Evolutionary conservation across 1,140 invertebrate genomes (phyloP), one percentile per base, ranked within the genome.

Genomic region (Hormaphis cornu): DNA sequence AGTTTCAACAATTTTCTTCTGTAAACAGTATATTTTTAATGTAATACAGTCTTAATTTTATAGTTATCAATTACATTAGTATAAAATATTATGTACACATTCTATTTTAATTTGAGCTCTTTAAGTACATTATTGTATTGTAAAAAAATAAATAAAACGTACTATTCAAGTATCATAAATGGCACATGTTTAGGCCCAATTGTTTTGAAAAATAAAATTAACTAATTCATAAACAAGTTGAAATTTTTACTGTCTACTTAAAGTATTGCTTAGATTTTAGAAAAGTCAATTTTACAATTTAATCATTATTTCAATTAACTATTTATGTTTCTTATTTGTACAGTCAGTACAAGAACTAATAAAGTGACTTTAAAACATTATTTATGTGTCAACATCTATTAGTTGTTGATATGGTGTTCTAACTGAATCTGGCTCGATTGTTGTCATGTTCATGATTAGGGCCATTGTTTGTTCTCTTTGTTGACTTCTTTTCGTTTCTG

Each of bases 401-500:
- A 70, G 59, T 46, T 18, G 22, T 58, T 72, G 24, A 28, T 72
- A 48, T 37, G 66, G 59, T 44, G 40, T 70, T 72, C 61, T 26
- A 44, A 73, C 70, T 61, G 71, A 70, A 72, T 69, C 24, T 24
- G 63, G 40, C 54, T 56, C 24, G 12, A 50, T 9, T n/a, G 28
- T 73, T 9, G 35, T 73, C 56, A 12, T 69, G 22, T 40, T 73
- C 46, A 70, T 71, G 63, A 63, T 52, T 63, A n/a, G 35, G 12
- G 24, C n/a, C 30, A 77, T 76, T 20, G 75, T 75, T 61, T 78
- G 75, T n/a, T 73, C 74, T 66, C 79, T 79, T 50, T 80, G 79
- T 24, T 78, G 78, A 50, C 77, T 79, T 42, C 88, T 82, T 76
- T 89, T 88, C 56, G 86, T 85, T 76, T 91, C 88, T 84, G 89